These are phyloP conservation scores for Poecile atricapillus DNA, from an alignment of 2,113 vertebrate species.

Conservation along the genomic window DNA sequence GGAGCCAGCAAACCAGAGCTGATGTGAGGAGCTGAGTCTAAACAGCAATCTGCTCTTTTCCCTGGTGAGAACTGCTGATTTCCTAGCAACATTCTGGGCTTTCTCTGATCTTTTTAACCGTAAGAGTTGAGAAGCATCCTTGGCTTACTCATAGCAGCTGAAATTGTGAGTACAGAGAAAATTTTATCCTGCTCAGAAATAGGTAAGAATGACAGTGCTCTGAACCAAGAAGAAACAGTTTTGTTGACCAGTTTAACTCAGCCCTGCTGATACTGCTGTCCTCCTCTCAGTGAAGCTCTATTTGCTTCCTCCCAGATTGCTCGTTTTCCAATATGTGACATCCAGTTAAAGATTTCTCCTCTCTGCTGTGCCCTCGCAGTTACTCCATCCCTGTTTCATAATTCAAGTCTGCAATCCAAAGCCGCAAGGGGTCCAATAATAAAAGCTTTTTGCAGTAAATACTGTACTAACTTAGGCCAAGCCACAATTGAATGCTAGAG, in stretches of 20 bases:
- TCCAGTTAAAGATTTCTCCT: background rate
- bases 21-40: background rate
- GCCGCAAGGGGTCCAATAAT: background rate
- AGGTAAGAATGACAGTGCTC: background rate
- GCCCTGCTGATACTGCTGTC: background rate
- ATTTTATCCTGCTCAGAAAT: background rate
- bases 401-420: constrained; percentile 22
- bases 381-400: constrained; percentile 40
- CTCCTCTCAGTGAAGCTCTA: background rate
- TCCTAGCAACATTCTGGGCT: constrained; percentile 28
- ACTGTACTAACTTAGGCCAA: constrained; percentile 26
- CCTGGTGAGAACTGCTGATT: constrained; percentile 13
- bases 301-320: background rate
- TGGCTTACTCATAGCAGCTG: background rate
- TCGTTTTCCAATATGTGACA: background rate
- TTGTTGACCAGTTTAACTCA: background rate
- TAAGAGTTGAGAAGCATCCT: background rate
- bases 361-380: background rate
- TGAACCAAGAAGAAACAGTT: background rate
- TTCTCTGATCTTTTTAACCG: background rate
- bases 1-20: background rate
- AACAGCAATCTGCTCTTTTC: background rate
- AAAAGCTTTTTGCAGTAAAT: constrained; percentile 53
- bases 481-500: constrained; percentile 36
- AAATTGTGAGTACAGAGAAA: background rate